A percentile compares a stretch with the other conserved stretches of the same genome.
Evolutionary conservation across 2,888 invertebrate genomes (phyloP).

Genomic region (Metellina segmentata): DNA sequence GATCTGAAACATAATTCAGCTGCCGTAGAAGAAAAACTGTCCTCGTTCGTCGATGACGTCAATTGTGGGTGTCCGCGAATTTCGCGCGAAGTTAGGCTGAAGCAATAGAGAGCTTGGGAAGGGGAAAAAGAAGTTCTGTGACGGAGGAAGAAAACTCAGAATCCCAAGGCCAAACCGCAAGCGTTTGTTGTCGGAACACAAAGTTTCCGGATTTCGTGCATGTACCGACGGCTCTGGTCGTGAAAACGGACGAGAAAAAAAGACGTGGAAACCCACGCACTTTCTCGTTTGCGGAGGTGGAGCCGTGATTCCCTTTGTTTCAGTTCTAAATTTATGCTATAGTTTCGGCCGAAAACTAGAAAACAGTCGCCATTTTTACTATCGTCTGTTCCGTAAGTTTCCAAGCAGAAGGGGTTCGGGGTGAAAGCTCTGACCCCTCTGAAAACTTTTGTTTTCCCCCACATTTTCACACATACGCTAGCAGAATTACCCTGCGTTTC

Average conservation of each 20-base stretch:
- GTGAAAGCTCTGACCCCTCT: background rate
- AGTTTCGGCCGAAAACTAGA: background rate
- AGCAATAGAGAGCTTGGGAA: background rate
- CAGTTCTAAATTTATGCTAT: constrained; percentile 4
- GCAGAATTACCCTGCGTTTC: no score
- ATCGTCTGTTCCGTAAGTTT: background rate
- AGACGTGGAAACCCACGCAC: constrained; percentile 22
- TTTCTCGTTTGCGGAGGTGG: background rate
- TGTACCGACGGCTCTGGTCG: constrained; percentile 1
- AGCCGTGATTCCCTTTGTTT: background rate
- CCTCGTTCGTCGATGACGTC: constrained; percentile 61
- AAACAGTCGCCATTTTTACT: background rate
- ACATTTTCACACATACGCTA: no score
- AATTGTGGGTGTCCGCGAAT: constrained; percentile 39
- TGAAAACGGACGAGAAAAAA: constrained; percentile 16
- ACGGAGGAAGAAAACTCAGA: background rate
- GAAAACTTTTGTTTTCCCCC: no score
- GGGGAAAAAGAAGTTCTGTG: background rate
- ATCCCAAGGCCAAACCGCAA: constrained; percentile 41
- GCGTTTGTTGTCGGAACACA: constrained; percentile 4
- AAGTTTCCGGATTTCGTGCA: constrained; percentile 54
- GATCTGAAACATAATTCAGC: constrained; percentile 6
- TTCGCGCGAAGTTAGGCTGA: constrained; percentile 2
- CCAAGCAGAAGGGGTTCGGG: no score
- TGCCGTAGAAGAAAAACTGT: background rate